phyloP scores from a whole-genome alignment of 2,888 invertebrate genomes.

The Cactoblastis cactorum region DNA sequence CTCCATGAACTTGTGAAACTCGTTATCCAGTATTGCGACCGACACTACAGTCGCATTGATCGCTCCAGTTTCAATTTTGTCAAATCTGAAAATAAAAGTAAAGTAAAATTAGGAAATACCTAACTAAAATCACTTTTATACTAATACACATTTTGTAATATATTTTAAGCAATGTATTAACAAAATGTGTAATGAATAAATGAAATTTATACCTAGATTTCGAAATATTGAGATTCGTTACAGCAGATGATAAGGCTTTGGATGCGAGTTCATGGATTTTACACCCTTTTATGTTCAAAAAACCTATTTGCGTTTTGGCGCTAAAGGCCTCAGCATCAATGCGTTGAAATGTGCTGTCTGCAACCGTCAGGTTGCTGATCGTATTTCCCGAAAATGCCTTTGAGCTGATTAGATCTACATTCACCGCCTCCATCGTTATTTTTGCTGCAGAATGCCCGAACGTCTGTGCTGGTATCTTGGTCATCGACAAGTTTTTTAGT shows the following conservation, averaged over 20 bases:
- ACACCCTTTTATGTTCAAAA: slow-evolving; percentile 80
- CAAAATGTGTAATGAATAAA: slow-evolving; percentile 5
- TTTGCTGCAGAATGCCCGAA: slow-evolving; percentile 83
- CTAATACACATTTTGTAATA: background rate
- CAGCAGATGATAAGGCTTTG: slow-evolving; percentile 81
- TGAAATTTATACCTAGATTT: slow-evolving; percentile 74
- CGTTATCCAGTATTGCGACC: slow-evolving; percentile 79
- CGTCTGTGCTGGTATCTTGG: slow-evolving; percentile 79
- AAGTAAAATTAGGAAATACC: background rate
- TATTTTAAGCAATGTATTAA: background rate
- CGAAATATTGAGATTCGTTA: slow-evolving; percentile 82
- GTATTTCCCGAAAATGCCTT: slow-evolving; percentile 84
- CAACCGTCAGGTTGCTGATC: slow-evolving; percentile 80
- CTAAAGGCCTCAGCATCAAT: slow-evolving; percentile 83
- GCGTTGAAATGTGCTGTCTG: slow-evolving; percentile 79
- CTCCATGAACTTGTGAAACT: slow-evolving; percentile 78
- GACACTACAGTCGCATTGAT: slow-evolving; percentile 82
- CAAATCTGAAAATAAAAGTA: slow-evolving; percentile 74
- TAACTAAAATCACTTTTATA: background rate
- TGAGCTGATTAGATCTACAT: slow-evolving; percentile 76
- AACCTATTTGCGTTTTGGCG: slow-evolving; percentile 79
- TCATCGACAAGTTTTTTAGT: slow-evolving; percentile 79
- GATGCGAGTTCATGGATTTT: slow-evolving; percentile 75
- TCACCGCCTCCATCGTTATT: slow-evolving; percentile 71
- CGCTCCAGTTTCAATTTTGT: slow-evolving; percentile 80